These are phyloP conservation scores for Epinephelus lanceolatus DNA, from an alignment of 2,113 vertebrate species.

Conservation along the genomic window DNA sequence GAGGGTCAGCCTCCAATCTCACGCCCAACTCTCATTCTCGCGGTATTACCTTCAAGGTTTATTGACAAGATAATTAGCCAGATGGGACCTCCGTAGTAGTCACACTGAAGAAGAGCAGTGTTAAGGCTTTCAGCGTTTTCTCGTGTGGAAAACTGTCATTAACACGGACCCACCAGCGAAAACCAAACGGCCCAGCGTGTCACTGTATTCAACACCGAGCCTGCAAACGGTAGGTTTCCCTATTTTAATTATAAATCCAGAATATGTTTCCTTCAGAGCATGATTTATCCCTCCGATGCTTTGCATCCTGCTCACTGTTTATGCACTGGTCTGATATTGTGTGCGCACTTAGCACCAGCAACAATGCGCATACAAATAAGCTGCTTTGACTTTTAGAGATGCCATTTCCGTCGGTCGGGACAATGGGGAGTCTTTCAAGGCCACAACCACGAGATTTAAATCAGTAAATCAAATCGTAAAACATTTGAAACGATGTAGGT, in stretches of 20 bases:
- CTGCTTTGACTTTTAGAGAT: background rate
- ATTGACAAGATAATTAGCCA: constrained; percentile 78
- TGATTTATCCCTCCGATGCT: constrained; percentile 1
- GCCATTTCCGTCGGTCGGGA: background rate
- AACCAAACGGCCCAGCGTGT: background rate
- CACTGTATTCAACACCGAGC: background rate
- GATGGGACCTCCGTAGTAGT: constrained; percentile 65
- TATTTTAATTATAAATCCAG: background rate
- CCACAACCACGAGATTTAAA: background rate
- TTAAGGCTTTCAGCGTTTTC: background rate
- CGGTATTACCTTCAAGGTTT: constrained; percentile 54
- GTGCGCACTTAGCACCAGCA: background rate
- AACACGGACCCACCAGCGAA: background rate
- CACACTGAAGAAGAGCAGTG: constrained; percentile 19
- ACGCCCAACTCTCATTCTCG: constrained; percentile 51
- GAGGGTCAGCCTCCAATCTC: constrained; percentile 27
- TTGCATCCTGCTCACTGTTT: background rate
- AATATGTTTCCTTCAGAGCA: constrained; percentile 11
- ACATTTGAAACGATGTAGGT: background rate
- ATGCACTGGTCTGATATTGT: background rate
- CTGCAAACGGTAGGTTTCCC: constrained; percentile 43
- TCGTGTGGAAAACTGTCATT: background rate
- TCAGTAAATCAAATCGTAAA: background rate
- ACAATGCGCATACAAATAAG: too few relatives aligned
- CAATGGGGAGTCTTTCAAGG: background rate